Percentiles rank a stretch among this genome's conserved stretches.
phyloP scores from a whole-genome alignment of 2,113 vertebrate genomes.

The Hirundichthys speculiger region DNA sequence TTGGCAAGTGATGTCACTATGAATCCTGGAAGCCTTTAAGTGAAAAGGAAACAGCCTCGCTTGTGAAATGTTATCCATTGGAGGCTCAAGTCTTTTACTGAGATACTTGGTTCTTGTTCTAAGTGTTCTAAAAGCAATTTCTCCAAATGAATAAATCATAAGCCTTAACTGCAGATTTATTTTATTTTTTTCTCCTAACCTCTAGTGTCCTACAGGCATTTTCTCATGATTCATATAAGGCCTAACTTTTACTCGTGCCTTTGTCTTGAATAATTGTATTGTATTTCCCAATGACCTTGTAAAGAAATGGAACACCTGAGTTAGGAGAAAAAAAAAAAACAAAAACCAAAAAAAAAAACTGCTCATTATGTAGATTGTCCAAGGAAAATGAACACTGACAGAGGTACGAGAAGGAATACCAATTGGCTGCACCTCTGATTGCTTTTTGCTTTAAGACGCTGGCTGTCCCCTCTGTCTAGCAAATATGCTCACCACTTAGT shows the following conservation, averaged over 20 bases:
- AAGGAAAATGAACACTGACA: slow-evolving; percentile 74
- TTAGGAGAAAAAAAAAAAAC: slow-evolving; percentile 1
- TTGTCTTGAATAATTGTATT: slow-evolving; percentile 60
- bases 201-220: slow-evolving; percentile 57
- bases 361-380: slow-evolving; percentile 69
- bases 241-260: slow-evolving; percentile 55
- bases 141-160: slow-evolving; percentile 62
- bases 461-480: slow-evolving; percentile 44
- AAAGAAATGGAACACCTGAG: slow-evolving; percentile 67
- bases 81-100: not conserved
- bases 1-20: slow-evolving; percentile 56
- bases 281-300: slow-evolving; percentile 72
- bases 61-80: not conserved
- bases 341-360: slow-evolving; percentile 43
- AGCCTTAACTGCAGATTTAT: slow-evolving; percentile 32
- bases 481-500: slow-evolving; percentile 15
- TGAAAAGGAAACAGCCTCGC: not conserved
- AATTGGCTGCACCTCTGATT: slow-evolving; percentile 60
- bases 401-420: slow-evolving; percentile 61
- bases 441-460: slow-evolving; percentile 63
- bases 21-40: slow-evolving; percentile 37
- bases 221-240: slow-evolving; percentile 58
- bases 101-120: slow-evolving; percentile 5
- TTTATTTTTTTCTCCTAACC: slow-evolving; percentile 33
- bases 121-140: slow-evolving; percentile 40